Conservation (phyloP, 2,797 vertebrate species). For the Pseudochromis fuscus region DNA sequence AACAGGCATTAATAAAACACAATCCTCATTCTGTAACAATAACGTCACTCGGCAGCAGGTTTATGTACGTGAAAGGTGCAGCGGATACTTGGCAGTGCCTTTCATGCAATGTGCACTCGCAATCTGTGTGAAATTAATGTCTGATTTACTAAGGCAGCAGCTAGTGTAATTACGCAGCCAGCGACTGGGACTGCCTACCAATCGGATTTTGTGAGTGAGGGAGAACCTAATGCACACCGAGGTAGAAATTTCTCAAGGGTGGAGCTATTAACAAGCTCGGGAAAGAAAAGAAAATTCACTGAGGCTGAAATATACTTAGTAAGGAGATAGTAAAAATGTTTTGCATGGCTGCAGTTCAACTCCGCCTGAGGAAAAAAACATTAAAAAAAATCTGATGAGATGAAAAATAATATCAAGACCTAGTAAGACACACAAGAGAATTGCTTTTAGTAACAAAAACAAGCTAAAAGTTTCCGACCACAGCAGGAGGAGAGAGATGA, state of each 20-base stretch:
- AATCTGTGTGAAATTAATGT: constrained; percentile 70
- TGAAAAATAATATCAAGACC: constrained; percentile 11
- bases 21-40: not conserved
- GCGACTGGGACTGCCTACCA: constrained; percentile 58
- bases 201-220: constrained; percentile 60
- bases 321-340: constrained; percentile 46
- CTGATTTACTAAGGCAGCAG: constrained; percentile 62
- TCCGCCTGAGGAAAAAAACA: not conserved
- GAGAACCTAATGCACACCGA: constrained; percentile 48
- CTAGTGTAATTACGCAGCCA: constrained; percentile 61
- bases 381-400: not conserved
- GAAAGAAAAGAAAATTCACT: constrained; percentile 36
- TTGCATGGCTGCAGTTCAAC: constrained; percentile 26
- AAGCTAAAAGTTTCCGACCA: constrained; percentile 7
- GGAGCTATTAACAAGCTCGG: constrained; percentile 59
- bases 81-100: constrained; percentile 35
- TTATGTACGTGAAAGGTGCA: constrained; percentile 13
- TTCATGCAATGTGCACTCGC: constrained; percentile 63
- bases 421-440: not conserved
- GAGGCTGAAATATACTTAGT: constrained; percentile 35
- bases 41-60: constrained; percentile 3
- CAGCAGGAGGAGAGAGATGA: constrained; percentile 25
- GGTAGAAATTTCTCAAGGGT: constrained; percentile 55
- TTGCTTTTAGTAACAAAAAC: not conserved
- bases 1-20: not conserved